Conservation (phyloP, 2,113 vertebrate genomes). For the Rhipidura dahli region DNA sequence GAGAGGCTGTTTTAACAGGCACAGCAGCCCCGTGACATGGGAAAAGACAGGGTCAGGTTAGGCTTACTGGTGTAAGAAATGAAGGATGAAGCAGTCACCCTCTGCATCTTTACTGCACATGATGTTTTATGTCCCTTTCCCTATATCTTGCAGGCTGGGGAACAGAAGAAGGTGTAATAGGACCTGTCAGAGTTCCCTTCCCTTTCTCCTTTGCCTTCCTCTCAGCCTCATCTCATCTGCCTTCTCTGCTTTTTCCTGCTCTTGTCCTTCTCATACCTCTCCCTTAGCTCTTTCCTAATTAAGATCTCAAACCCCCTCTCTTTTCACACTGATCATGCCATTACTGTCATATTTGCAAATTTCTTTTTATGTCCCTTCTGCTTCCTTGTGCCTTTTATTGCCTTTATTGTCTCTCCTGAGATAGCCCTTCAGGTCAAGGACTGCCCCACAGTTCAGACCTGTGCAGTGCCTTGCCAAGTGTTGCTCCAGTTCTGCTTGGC, state of each 20-base stretch:
- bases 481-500: background rate
- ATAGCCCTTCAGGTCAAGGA: background rate
- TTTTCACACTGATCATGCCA: background rate
- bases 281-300: background rate
- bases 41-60: background rate
- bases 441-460: background rate
- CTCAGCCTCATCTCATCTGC: background rate
- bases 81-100: background rate
- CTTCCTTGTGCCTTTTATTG: background rate
- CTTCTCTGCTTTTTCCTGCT: background rate
- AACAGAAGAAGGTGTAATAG: background rate
- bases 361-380: background rate
- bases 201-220: background rate
- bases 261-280: background rate
- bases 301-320: background rate
- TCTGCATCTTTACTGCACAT: background rate
- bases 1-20: background rate
- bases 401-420: background rate
- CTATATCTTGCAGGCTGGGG: background rate
- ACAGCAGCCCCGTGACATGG: accelerated
- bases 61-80: background rate
- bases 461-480: background rate
- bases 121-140: background rate
- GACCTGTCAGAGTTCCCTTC: background rate
- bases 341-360: background rate